Base-by-base conservation (phyloP, 2,797 vertebrate genomes). In the Phataginus tetradactyla region DNA sequence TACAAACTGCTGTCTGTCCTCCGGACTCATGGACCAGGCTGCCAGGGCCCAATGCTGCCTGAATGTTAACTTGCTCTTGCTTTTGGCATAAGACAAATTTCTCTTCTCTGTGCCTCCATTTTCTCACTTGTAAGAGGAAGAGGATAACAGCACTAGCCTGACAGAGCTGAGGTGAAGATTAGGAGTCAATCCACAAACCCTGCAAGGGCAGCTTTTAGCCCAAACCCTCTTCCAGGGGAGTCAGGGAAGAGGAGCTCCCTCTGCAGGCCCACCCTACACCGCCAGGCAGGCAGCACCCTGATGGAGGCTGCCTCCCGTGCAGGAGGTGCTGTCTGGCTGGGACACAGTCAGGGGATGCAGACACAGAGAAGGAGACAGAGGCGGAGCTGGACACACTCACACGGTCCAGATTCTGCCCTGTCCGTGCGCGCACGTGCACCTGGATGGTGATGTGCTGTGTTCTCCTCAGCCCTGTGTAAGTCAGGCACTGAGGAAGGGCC, bases 211-310 rank as follows among this genome's bases (percentile, higher is more conserved):
- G 5, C 15, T 3, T 23, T 18, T 3, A 0, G 15, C 69, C 42
- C 45, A 45, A 45, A 45, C 45, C 4, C 32, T 23, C 61, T 4
- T 0, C 0, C 61, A 13, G 34, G 42, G 25, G 7, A 21, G 21
- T 14, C 29, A 32, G 86, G 2, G 14, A 37, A 57, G 20, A 29
- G 0, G 6, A 63, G 61, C n/a, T 6, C 32, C 10, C 45, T 42
- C 68, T 13, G 23, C 34, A 25, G 37, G 68, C 68, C 23, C 1
- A 27, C 68, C 68, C 37, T 71, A 37, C 68, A 25, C 23, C 12
- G 3, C 21, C 3, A 1, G 1, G 3, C 37, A 1, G 23, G 23
- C 23, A 25, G 59, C 29, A 7, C 32, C 29, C 4, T 4, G 0
- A 37, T 15, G 4, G 23, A 55, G 15, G 23, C 13, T 0, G 39